Evolutionary conservation across 2,113 vertebrate species (phyloP).

Genomic region (Xyliphius kryptos): DNA sequence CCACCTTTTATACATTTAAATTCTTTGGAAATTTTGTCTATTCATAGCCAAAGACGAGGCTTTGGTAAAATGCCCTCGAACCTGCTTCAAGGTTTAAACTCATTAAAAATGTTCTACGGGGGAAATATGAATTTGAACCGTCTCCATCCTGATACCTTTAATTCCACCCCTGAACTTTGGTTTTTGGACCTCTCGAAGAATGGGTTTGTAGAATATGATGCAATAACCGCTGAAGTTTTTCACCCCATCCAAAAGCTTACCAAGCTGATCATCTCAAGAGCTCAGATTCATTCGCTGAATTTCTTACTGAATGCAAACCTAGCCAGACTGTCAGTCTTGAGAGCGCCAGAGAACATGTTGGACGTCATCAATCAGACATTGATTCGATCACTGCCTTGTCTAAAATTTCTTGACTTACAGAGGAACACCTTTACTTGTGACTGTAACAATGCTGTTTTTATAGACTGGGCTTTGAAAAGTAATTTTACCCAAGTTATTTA

Average conservation of each 20-base stretch:
- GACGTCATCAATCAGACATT: conserved; percentile 37
- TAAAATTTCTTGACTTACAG: conserved; percentile 55
- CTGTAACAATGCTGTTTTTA: conserved; percentile 58
- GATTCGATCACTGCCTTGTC: conserved; percentile 46
- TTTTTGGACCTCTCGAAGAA: conserved; percentile 59
- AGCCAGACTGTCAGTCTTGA: conserved; percentile 50
- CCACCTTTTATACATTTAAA: conserved; percentile 57
- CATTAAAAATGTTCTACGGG: conserved; percentile 45
- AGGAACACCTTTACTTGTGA: conserved; percentile 60
- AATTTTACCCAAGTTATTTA: conserved; percentile 57
- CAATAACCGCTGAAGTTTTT: conserved; percentile 50
- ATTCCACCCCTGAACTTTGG: conserved; percentile 48
- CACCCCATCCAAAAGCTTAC: conserved; percentile 45
- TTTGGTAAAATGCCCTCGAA: conserved; percentile 45
- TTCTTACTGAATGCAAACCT: conserved; percentile 53
- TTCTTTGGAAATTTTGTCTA: conserved; percentile 43
- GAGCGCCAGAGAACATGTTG: conserved; percentile 49
- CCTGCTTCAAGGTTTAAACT: conserved; percentile 61
- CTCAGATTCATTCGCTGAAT: conserved; percentile 51
- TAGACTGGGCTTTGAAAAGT: conserved; percentile 43
- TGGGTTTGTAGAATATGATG: conserved; percentile 14
- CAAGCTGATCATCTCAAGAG: conserved; percentile 52
- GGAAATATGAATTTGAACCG: conserved; percentile 42
- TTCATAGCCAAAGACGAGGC: conserved; percentile 48
- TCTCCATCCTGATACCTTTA: conserved; percentile 50